Percentiles rank a stretch among this genome's conserved stretches.
phyloP scores from a whole-genome alignment of 2,888 invertebrate species.

The Protodeltote pygarga region DNA sequence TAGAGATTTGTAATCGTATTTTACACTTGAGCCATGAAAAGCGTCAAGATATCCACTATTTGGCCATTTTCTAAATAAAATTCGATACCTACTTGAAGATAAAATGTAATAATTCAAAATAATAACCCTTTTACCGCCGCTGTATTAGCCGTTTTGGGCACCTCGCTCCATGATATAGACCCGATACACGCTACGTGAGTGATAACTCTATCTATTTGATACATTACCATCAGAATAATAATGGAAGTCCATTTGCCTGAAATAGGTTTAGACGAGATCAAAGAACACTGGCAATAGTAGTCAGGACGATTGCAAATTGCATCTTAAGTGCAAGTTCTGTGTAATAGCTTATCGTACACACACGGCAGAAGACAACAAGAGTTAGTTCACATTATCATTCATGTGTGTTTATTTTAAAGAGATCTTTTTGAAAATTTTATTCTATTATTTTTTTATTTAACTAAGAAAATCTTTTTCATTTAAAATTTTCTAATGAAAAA shows the following conservation, averaged over 20 bases:
- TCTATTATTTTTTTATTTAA: too few relatives aligned
- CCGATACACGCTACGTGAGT: slow-evolving; percentile 68
- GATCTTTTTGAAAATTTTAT: too few relatives aligned
- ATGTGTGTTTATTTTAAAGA: too few relatives aligned
- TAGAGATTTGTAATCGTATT: too few relatives aligned
- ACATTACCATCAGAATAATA: slow-evolving; percentile 47
- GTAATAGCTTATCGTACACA: not conserved
- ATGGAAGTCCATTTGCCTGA: slow-evolving; percentile 48
- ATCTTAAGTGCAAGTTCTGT: not conserved
- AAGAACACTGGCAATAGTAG: slow-evolving; percentile 21
- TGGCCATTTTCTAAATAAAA: slow-evolving; percentile 36
- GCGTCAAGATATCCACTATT: slow-evolving; percentile 8
- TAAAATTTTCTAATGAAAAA: slow-evolving; percentile 1
- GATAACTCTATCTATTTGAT: slow-evolving; percentile 55
- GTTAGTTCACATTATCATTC: too few relatives aligned
- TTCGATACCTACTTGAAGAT: slow-evolving; percentile 53
- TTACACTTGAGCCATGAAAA: not conserved
- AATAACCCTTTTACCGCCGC: slow-evolving; percentile 70
- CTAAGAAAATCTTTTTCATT: too few relatives aligned
- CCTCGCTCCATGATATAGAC: slow-evolving; percentile 59
- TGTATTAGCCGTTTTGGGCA: slow-evolving; percentile 62
- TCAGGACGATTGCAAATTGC: slow-evolving; percentile 19
- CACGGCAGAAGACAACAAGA: not conserved
- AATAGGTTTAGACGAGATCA: slow-evolving; percentile 36
- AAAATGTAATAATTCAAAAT: slow-evolving; percentile 68